Conservation (phyloP, 1,140 invertebrate genomes). For the Zaprionus gabonicus region DNA sequence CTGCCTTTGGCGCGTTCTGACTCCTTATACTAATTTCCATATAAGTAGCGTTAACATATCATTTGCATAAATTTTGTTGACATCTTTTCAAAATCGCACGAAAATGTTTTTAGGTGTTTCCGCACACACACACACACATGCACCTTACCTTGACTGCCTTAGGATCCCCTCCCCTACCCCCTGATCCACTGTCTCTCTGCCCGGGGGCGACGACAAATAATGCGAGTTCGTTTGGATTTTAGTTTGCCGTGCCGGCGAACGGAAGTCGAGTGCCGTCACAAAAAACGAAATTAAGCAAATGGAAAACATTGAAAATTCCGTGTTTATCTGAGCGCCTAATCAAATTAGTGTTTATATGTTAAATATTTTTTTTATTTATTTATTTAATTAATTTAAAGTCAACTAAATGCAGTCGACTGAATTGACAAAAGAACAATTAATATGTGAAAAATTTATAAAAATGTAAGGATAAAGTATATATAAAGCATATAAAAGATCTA, state of each 20-base stretch:
- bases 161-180: constrained; percentile 24
- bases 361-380: no score
- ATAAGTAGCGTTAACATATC: constrained; percentile 83
- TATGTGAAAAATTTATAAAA: no score
- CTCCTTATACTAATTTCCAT: constrained; percentile 83
- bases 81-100: constrained; percentile 83
- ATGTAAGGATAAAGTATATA: no score
- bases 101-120: constrained; percentile 80
- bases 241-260: constrained; percentile 33
- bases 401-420: no score
- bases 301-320: constrained; percentile 30
- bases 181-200: not conserved
- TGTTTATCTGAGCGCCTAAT: constrained; percentile 17
- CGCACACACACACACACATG: constrained; percentile 38
- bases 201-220: constrained; percentile 44
- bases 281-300: constrained; percentile 43
- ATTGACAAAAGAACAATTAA: no score
- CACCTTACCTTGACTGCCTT: constrained; percentile 9
- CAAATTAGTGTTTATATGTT: constrained; percentile 7
- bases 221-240: constrained; percentile 22
- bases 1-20: constrained; percentile 77
- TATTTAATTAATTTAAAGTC: no score
- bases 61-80: constrained; percentile 83
- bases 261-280: constrained; percentile 30
- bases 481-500: no score